These are phyloP conservation scores for Eueremaeus valkanovi DNA, from an alignment of 2,888 invertebrate genomes.

Conservation along the genomic window DNA sequence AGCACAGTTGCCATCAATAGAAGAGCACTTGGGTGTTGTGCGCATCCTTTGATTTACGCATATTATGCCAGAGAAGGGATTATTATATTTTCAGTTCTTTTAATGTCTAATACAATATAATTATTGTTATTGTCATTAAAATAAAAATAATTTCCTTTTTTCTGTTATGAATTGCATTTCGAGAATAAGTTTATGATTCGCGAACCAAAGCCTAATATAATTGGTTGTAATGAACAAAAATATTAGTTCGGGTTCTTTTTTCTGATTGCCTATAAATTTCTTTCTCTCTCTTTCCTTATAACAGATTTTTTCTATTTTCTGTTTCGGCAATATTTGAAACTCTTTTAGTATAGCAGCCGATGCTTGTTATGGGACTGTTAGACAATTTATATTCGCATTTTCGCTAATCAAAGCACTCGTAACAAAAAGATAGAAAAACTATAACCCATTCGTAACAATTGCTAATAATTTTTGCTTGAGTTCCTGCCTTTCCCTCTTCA, in stretches of 20 bases:
- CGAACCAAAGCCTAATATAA: neutral
- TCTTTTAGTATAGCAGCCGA: no score
- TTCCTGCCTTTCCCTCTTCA: neutral
- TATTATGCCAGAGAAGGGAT: neutral
- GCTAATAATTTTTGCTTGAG: constrained; percentile 17
- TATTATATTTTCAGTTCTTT: neutral
- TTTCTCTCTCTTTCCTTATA: neutral
- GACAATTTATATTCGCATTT: neutral
- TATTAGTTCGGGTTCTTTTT: neutral
- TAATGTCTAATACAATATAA: neutral
- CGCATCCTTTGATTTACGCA: constrained; percentile 22
- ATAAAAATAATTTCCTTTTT: no score
- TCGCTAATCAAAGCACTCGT: neutral
- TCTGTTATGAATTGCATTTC: no score
- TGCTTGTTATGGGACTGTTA: no score
- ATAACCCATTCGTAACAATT: constrained; percentile 5
- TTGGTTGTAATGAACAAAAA: neutral
- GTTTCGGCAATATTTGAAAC: no score
- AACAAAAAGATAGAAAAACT: neutral
- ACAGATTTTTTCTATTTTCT: neutral
- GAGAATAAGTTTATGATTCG: neutral
- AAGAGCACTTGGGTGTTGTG: constrained; percentile 18
- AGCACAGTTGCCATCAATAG: neutral
- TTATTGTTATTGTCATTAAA: neutral
- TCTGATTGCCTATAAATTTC: neutral